phyloP scores from a whole-genome alignment of 2,113 vertebrate genomes.

The Butorides virescens region DNA sequence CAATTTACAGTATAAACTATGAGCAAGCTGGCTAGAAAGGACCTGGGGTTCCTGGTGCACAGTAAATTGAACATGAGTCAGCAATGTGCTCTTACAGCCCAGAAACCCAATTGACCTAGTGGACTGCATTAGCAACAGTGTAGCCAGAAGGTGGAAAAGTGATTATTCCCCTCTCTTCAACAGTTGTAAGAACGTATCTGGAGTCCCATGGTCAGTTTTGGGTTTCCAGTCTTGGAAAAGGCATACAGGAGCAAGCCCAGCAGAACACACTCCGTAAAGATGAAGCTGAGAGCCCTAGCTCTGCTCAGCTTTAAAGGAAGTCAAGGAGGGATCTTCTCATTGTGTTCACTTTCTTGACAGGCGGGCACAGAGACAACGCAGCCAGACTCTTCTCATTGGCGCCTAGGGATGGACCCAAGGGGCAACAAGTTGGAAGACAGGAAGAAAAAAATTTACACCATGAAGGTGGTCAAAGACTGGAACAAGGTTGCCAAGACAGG shows the following conservation, averaged over 20 bases:
- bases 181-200: not conserved
- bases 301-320: not conserved
- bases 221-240: not conserved
- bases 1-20: not conserved
- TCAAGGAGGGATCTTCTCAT: not conserved
- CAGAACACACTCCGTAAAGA: not conserved
- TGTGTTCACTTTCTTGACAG: not conserved
- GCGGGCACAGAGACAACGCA: not conserved
- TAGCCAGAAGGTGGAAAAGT: not conserved
- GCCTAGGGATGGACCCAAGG: not conserved
- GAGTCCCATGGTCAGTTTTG: not conserved
- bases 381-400: not conserved
- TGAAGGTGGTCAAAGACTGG: not conserved
- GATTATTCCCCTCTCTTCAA: not conserved
- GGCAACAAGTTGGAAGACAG: not conserved
- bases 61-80: not conserved
- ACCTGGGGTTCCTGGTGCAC: not conserved
- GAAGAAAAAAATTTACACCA: not conserved
- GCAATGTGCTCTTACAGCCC: not conserved
- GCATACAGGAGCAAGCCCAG: not conserved
- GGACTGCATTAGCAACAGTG: not conserved
- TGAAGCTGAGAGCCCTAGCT: not conserved
- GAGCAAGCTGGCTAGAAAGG: not conserved
- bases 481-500: not conserved
- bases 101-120: not conserved